These are phyloP conservation scores for Geococcyx californianus DNA, from an alignment of 2,113 vertebrate species.

Conservation along the genomic window DNA sequence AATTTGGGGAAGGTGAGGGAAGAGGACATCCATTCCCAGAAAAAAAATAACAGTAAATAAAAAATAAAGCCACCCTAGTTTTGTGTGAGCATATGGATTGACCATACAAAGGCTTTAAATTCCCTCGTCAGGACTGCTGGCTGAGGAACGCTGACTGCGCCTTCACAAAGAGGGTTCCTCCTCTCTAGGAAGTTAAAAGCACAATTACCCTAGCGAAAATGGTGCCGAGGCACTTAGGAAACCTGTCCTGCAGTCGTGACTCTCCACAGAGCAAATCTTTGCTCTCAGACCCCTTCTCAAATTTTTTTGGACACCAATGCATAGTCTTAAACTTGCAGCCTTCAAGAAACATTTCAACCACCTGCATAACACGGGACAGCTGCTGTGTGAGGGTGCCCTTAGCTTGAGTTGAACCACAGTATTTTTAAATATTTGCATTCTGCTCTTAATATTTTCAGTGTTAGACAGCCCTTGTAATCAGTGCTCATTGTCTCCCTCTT, in stretches of 20 bases:
- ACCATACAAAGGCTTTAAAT: neutral
- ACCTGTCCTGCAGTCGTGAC: fast-evolving
- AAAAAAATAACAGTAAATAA: fast-evolving
- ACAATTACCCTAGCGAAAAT: neutral
- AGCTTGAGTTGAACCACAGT: neutral
- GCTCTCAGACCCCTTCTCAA: neutral
- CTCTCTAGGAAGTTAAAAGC: neutral
- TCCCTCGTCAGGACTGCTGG: neutral
- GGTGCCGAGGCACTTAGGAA: neutral
- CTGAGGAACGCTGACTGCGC: no score
- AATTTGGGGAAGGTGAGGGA: neutral
- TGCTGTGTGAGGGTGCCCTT: neutral
- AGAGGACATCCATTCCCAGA: neutral
- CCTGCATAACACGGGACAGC: neutral
- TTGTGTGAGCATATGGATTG: neutral
- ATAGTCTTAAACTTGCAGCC: neutral
- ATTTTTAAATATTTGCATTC: neutral
- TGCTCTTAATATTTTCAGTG: neutral
- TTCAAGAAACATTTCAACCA: neutral
- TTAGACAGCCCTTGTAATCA: neutral
- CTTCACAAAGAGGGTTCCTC: neutral
- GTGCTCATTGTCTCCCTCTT: neutral
- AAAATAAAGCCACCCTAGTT: neutral
- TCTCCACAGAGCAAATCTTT: neutral
- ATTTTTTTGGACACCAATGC: neutral